Percentiles rank a stretch among this genome's conserved stretches.
phyloP scores from a whole-genome alignment of 2,113 vertebrate species.

The Petroica traversi region DNA sequence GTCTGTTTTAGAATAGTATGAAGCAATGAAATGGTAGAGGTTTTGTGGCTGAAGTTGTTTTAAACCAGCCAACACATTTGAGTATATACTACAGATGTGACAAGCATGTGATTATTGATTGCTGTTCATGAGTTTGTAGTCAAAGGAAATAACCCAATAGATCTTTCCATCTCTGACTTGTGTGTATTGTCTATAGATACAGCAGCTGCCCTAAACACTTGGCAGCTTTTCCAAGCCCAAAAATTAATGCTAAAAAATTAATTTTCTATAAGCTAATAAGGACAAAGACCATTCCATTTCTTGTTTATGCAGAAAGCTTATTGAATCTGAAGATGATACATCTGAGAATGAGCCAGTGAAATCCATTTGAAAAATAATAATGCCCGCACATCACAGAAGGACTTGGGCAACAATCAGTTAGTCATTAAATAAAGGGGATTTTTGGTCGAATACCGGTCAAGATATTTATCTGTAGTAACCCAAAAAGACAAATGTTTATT shows the following conservation, averaged over 20 bases:
- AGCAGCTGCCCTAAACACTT: background rate
- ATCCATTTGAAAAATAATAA: constrained; percentile 5
- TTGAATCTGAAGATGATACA: constrained; percentile 28
- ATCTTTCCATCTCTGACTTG: constrained; percentile 7
- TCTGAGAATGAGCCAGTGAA: background rate
- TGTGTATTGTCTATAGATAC: background rate
- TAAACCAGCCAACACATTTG: background rate
- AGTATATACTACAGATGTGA: background rate
- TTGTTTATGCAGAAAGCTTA: constrained; percentile 5
- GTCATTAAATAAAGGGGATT: background rate
- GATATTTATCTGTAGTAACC: background rate
- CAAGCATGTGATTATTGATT: constrained; percentile 25
- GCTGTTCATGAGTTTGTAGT: background rate
- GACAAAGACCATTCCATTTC: constrained; percentile 18
- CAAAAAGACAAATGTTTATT: background rate
- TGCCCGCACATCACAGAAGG: background rate
- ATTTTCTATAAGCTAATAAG: constrained; percentile 25
- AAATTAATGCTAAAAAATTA: constrained; percentile 31
- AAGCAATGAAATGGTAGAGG: background rate
- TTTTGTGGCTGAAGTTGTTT: background rate
- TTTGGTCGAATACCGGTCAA: background rate
- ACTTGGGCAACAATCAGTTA: background rate
- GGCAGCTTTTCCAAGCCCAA: background rate
- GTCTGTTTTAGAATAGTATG: background rate
- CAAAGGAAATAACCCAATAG: constrained; percentile 1